Evolutionary conservation across 1,140 invertebrate genomes (phyloP), one percentile per base, ranked within the genome.

Genomic region (Alviniconcha marisindica): DNA sequence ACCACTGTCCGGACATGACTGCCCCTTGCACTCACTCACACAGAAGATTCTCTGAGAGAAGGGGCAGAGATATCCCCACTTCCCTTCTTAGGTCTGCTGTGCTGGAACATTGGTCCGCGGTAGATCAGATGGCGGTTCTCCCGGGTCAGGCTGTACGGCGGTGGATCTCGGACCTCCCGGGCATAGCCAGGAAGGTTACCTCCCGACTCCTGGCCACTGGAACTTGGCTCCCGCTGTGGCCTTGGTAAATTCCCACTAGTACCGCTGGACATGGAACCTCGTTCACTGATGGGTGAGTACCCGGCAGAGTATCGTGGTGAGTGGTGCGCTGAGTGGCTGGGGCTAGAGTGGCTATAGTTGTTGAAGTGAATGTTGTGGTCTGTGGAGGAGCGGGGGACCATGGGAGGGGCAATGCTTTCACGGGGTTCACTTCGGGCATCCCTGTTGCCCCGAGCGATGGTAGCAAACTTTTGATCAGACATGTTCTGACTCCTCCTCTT

Each of bases 41-140:
- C 89, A 66, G 89, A 89, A 14, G 89, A 90, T 40, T 90, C 89
- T 74, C 89, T 87, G 24, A 88, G 81, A 83, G 87, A 89, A 36
- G 89, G 87, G 1, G 87, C 85, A 66, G 84, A 83, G 63, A 87
- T 71, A 21, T 87, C 86, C 28, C 83, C 84, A 31, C 84, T 84
- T 10, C 56, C 84, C 36, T 85, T 84, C 60, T 87, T 86, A 5
- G 63, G 84, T 24, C 83, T 77, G 40, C 56, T 85, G 48, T 84
- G 78, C 28, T 82, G 77, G 63, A 69, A 77, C 63, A 83, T 80
- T 21, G 82, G 78, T 18, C 66, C 73, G 51, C 77, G 82, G 83
- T 89, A 84, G 76, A 83, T 87, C 38, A 85, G 87, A 38, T 85
- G 86, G 56, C 83, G 83, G 73, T 89, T 73, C 76, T 63, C 73